Evolutionary conservation across 1,140 invertebrate species (phyloP), one percentile per base, ranked within the genome.

Genomic region (Drosophila mauritiana): DNA sequence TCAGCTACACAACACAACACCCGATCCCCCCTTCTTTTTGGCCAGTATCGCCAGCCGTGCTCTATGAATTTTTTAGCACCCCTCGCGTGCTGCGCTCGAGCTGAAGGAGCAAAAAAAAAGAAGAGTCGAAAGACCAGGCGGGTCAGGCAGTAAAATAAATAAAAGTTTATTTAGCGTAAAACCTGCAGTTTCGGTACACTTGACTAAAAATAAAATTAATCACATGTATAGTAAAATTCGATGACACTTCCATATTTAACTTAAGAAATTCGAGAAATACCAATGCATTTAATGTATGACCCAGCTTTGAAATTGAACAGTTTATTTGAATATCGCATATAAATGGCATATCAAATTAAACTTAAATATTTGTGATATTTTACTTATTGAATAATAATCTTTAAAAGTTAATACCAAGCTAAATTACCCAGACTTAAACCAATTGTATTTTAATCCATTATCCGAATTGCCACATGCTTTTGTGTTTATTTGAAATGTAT

Each of bases 11-110:
- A 68, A 20, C 49, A 12, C 25, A 51, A 27, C 31, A 10, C 31
- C 17, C 12, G 37, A 4, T 45, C 6, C 15, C 12, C 12, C 39
- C 6, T 15, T 7, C 52, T 25, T 39, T 54, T 54, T 25, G 10
- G 17, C 11, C 56, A 36, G 31, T 15, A 52, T 36, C 17, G 31
- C 31, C 34, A 42, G 20, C 10, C 43, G 11, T 25, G 45, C 34
- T 55, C 64, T 55, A 82, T 86, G 83, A 68, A 88, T 86, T 82
- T 86, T 85, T 88, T 72, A 82, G 73, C 73, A 61, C 73, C 65
- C 54, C 68, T 61, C 61, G 68, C 64, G 56, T 78, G 61, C 17
- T 59, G 27, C 17, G 8, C 37, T 45, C 8, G 13, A 55, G 54
- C 40, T 27, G 51, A 39, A 40, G 27, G n/a, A 67, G 31, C 46